These are phyloP conservation scores for Ptiloglossa arizonensis DNA, from an alignment of 1,140 invertebrate species.

Conservation along the genomic window DNA sequence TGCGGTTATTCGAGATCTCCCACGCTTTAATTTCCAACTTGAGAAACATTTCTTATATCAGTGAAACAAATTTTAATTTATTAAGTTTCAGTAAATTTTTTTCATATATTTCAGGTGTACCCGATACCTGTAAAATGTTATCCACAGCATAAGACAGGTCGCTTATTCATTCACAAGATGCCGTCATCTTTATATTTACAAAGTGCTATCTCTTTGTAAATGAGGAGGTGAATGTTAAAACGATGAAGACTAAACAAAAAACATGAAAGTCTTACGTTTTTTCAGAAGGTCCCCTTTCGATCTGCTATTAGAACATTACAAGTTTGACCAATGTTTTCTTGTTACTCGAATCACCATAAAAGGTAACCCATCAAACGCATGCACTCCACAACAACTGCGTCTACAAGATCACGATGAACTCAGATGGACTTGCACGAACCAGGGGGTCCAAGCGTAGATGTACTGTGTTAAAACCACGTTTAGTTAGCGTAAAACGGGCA, in stretches of 20 bases:
- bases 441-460: no score
- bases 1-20: neutral
- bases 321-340: constrained; percentile 68
- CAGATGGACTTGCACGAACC: neutral
- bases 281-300: constrained; percentile 19
- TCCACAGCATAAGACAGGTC: constrained; percentile 19
- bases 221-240: constrained; percentile 6
- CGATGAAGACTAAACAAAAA: neutral
- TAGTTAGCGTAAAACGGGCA: no score
- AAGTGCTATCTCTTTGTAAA: constrained; percentile 31
- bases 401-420: constrained; percentile 13
- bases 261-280: constrained; percentile 19
- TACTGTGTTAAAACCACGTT: no score
- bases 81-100: neutral
- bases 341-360: constrained; percentile 78
- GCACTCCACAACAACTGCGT: constrained; percentile 42
- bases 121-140: constrained; percentile 1
- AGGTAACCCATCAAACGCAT: constrained; percentile 74
- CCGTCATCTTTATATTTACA: constrained; percentile 77
- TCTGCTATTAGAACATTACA: constrained; percentile 69
- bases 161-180: constrained; percentile 62
- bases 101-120: neutral
- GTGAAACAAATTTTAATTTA: neutral
- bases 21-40: neutral
- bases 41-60: neutral